Conservation (phyloP, 2,113 vertebrate genomes). For the Beaufortia kweichowensis region DNA sequence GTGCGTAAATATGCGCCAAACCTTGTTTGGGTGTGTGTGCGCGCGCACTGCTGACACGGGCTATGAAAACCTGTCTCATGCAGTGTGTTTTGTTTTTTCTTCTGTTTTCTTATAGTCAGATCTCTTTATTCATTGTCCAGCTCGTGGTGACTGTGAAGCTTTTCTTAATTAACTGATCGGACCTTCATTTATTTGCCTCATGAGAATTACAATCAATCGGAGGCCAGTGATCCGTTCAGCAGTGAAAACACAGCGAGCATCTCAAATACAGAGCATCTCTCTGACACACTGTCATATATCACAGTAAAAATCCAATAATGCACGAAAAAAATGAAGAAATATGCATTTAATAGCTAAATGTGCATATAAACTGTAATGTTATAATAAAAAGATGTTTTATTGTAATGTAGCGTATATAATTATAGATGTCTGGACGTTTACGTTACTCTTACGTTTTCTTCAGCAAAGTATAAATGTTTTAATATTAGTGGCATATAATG, state of each 20-base stretch:
- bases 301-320: background rate
- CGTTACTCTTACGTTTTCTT: background rate
- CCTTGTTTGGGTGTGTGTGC: background rate
- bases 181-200: conserved; percentile 88
- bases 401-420: too few relatives aligned
- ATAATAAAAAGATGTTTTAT: too few relatives aligned
- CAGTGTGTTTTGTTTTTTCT: conserved; percentile 30
- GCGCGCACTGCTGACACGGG: background rate
- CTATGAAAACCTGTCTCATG: background rate
- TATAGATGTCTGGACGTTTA: too few relatives aligned
- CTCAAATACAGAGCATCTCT: background rate
- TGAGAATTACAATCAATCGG: conserved; percentile 82
- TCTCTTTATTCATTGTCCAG: conserved; percentile 13
- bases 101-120: conserved; percentile 45
- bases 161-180: conserved; percentile 88
- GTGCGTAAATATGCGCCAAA: background rate
- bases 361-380: too few relatives aligned
- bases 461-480: background rate
- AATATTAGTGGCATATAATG: background rate
- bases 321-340: background rate
- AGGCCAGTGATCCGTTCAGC: conserved; percentile 69
- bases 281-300: background rate
- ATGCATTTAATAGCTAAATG: background rate
- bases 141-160: conserved; percentile 68
- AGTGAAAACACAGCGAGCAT: background rate